phyloP scores from a whole-genome alignment of 2,113 vertebrate genomes.

The Corydoras maculifer region DNA sequence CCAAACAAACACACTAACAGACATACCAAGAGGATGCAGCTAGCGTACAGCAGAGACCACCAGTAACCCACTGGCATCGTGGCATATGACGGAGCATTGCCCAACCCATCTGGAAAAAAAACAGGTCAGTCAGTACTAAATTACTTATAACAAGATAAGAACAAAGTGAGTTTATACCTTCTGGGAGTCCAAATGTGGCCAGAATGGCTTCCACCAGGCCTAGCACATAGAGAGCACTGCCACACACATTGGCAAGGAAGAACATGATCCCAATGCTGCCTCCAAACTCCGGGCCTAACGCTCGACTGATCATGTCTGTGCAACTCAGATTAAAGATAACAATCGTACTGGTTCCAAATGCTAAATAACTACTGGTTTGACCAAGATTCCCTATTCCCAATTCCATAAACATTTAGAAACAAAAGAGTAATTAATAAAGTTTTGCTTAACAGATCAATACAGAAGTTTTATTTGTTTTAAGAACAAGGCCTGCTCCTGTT shows the following conservation, averaged over 20 bases:
- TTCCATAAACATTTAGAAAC: too few relatives aligned
- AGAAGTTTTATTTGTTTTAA: too few relatives aligned
- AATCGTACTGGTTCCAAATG: too few relatives aligned
- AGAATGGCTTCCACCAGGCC: slow-evolving; percentile 82
- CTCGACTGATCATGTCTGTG: slow-evolving; percentile 89
- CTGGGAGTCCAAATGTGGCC: slow-evolving; percentile 69
- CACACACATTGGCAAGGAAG: slow-evolving; percentile 84
- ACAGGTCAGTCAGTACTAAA: neutral
- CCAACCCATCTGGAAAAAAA: slow-evolving; percentile 34
- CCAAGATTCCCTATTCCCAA: too few relatives aligned
- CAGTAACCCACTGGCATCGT: slow-evolving; percentile 78
- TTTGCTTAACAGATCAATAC: too few relatives aligned
- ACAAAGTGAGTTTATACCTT: slow-evolving; percentile 56
- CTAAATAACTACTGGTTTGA: too few relatives aligned
- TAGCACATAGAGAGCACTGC: slow-evolving; percentile 78
- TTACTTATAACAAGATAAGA: too few relatives aligned
- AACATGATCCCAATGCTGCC: slow-evolving; percentile 91
- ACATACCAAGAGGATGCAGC: slow-evolving; percentile 69
- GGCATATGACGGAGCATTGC: slow-evolving; percentile 21
- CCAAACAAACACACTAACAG: slow-evolving; percentile 82
- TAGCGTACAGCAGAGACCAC: slow-evolving; percentile 79
- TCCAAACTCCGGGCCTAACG: slow-evolving; percentile 83
- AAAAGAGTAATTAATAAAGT: too few relatives aligned
- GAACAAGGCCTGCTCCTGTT: too few relatives aligned
- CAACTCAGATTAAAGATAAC: slow-evolving; percentile 45